These are phyloP conservation scores for Galemys pyrenaicus DNA, from an alignment of 2,113 vertebrate species.

Conservation along the genomic window DNA sequence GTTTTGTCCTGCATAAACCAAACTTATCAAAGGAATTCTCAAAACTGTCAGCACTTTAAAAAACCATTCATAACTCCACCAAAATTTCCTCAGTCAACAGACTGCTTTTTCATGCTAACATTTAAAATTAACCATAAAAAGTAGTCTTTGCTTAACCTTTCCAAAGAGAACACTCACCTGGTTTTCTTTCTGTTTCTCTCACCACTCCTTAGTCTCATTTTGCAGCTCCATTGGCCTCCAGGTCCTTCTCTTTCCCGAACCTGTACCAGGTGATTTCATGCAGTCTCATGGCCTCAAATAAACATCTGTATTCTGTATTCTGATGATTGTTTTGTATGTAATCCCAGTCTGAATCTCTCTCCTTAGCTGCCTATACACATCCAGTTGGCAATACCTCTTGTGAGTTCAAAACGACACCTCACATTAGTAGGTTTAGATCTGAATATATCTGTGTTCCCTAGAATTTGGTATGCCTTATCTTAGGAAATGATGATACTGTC, in stretches of 20 bases:
- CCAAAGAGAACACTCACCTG: not conserved
- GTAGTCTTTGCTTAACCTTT: not conserved
- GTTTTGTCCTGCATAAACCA: not conserved
- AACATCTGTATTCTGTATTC: not conserved
- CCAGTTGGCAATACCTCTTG: not conserved
- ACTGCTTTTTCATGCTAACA: not conserved
- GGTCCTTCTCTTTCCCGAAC: not conserved
- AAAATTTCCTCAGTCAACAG: not conserved
- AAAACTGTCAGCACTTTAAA: not conserved
- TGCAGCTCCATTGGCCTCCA: not conserved
- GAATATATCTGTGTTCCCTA: not conserved
- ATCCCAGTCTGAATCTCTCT: not conserved
- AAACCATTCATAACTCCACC: not conserved
- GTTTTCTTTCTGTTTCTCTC: not conserved
- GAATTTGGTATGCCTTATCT: not conserved
- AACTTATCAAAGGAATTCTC: not conserved
- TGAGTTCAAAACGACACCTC: not conserved
- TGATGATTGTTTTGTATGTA: not conserved
- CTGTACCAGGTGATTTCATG: not conserved
- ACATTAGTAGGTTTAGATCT: not conserved
- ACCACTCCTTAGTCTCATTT: not conserved
- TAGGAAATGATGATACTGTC: not conserved
- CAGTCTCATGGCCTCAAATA: not conserved
- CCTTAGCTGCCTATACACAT: not conserved
- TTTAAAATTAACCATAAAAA: conserved; percentile 41